phyloP scores from a whole-genome alignment of 1,140 invertebrate genomes.

The Andrena cerasifolii region DNA sequence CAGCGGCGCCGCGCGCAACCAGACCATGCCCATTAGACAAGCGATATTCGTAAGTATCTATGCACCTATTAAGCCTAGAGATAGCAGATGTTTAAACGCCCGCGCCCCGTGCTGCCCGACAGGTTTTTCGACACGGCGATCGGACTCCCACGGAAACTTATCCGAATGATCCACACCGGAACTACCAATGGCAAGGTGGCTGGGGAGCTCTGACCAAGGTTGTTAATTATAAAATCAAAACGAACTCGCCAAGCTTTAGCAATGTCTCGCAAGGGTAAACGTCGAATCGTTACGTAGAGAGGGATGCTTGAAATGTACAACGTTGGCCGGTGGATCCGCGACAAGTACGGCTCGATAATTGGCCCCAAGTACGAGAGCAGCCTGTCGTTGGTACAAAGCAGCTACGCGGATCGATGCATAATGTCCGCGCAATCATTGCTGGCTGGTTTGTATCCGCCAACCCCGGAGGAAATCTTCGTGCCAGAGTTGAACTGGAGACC shows the following conservation, averaged over 20 bases:
- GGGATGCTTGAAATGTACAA: conserved; percentile 90
- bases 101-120: too few relatives aligned
- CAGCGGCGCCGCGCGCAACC: not conserved
- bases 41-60: conserved; percentile 74
- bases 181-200: conserved; percentile 87
- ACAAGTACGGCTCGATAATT: conserved; percentile 87
- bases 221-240: conserved; percentile 52
- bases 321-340: conserved; percentile 88
- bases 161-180: conserved; percentile 87
- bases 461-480: conserved; percentile 87
- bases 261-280: not conserved
- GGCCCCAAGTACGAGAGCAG: conserved; percentile 84
- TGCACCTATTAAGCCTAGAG: too few relatives aligned
- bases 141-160: conserved; percentile 87
- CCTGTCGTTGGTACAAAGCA: conserved; percentile 89
- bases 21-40: conserved; percentile 46
- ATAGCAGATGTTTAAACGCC: too few relatives aligned
- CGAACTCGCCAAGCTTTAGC: conserved; percentile 35
- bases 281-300: conserved; percentile 82
- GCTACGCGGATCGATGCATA: conserved; percentile 90
- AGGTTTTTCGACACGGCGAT: conserved; percentile 91
- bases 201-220: conserved; percentile 89
- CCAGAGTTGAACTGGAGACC: conserved; percentile 91
- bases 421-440: conserved; percentile 93
- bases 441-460: conserved; percentile 92